Evolutionary conservation across 2,888 invertebrate species (phyloP).

Genomic region (Tipula vernalis): DNA sequence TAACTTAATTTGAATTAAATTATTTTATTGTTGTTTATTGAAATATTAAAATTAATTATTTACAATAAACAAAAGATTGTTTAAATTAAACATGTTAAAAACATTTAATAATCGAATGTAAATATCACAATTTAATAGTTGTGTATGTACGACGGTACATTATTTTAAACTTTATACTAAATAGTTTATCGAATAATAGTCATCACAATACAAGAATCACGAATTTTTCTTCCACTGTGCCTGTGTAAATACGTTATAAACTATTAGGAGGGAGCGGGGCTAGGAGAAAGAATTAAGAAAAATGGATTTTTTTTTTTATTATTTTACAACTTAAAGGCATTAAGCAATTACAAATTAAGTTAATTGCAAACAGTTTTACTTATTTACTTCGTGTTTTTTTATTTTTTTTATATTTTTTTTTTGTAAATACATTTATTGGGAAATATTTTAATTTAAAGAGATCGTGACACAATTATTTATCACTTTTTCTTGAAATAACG

Average conservation of each 20-base stretch:
- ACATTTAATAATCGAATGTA: neutral
- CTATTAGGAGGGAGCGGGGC: neutral
- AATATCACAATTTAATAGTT: neutral
- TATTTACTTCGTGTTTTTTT: neutral
- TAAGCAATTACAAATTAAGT: constrained; percentile 31
- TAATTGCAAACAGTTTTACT: constrained; percentile 25
- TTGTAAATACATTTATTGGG: constrained; percentile 4
- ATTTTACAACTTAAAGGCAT: constrained; percentile 20
- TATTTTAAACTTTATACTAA: neutral
- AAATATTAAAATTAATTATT: constrained; percentile 4
- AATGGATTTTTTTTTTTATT: neutral
- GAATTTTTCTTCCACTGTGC: neutral
- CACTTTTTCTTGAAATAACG: neutral
- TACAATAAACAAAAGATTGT: neutral
- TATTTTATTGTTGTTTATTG: neutral
- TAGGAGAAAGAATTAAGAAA: neutral
- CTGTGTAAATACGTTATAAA: neutral
- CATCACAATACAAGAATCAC: neutral
- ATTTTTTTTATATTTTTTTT: neutral
- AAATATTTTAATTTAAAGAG: constrained; percentile 12
- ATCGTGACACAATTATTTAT: constrained; percentile 12
- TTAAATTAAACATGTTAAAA: neutral
- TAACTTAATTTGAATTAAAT: neutral
- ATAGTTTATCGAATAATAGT: neutral
- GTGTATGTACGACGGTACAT: neutral